phyloP scores from a whole-genome alignment of 2,888 invertebrate species.

The Anthoptus insignis region DNA sequence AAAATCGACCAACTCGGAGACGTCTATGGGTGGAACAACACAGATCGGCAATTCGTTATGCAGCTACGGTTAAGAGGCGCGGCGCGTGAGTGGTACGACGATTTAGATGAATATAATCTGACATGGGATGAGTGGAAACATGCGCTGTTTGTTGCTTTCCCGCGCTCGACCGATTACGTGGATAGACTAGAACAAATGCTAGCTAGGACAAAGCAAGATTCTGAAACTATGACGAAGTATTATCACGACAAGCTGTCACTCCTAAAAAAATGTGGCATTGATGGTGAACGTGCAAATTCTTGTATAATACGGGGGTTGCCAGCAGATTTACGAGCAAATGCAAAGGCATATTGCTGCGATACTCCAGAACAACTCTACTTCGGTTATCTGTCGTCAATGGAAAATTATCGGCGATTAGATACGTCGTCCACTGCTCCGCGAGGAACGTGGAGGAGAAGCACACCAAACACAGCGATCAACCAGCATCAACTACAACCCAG shows the following conservation, averaged over 20 bases:
- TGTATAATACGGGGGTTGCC: constrained; percentile 41
- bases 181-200: constrained; percentile 54
- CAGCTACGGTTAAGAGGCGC: constrained; percentile 50
- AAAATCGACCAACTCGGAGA: constrained; percentile 55
- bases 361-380: constrained; percentile 48
- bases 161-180: constrained; percentile 52
- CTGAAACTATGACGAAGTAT: constrained; percentile 57
- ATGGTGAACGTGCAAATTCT: constrained; percentile 42
- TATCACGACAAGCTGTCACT: constrained; percentile 52
- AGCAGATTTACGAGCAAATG: constrained; percentile 42
- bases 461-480: neutral
- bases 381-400: constrained; percentile 47
- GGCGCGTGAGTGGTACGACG: constrained; percentile 23
- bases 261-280: constrained; percentile 48
- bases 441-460: constrained; percentile 33
- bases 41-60: constrained; percentile 44
- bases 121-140: constrained; percentile 48
- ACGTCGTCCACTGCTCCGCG: neutral
- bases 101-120: constrained; percentile 48
- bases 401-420: constrained; percentile 40
- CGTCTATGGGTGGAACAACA: constrained; percentile 49
- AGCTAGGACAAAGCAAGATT: constrained; percentile 46
- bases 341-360: constrained; percentile 49
- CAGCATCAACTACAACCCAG: neutral
- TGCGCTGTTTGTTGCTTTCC: constrained; percentile 44